Base-by-base conservation (phyloP, 92 coral and sea anemone species). In the Porites cylindrica region DNA sequence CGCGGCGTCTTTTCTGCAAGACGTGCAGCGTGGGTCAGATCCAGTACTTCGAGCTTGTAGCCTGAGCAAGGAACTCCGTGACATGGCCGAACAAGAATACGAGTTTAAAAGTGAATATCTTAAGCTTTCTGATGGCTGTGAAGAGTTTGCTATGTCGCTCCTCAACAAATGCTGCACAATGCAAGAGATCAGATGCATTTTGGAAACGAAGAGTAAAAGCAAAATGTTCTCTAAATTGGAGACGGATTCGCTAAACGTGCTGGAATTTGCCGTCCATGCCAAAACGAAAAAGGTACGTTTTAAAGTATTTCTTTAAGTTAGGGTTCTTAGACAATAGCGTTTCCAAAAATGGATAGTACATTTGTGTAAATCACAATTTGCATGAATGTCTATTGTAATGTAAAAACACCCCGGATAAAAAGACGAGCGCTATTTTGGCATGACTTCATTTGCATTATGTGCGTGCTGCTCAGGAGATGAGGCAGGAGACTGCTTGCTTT, bases 101-200 rank as follows among this genome's bases (percentile, higher is more conserved):
- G 98, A 96, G 70, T 92, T 96, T 64, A 91, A 89, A n/a, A 90
- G 86, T 6, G 98, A 96, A 67, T 96, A 96, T 78, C 73, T 78
- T 16, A 83, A 88, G 61, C 83, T 96, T 10, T 85, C 95, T 8
- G 89, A 94, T 23, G 91, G 88, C 61, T 96, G 98, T 53, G 93
- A 96, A 58, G 82, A 75, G 24, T 96, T 94, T 87, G 95, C 94
- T 1, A 94, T 95, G 53, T 95, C 90, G 2, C 71, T 96, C 26
- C 85, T 92, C 72, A 84, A 96, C 20, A 95, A 94, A 67, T 96
- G 99, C 78, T 93, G 94, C 50, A 78, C 93, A 89, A 92, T 91
- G 99, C 72, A 80, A 17, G 99, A 96, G 84, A 94, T 96, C 53
- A 69, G 82, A 38, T 88, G 84, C 29, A 59, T 94, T 60, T 89